Base-by-base conservation (phyloP, 1,140 invertebrate genomes). In the Microvelia longipes region DNA sequence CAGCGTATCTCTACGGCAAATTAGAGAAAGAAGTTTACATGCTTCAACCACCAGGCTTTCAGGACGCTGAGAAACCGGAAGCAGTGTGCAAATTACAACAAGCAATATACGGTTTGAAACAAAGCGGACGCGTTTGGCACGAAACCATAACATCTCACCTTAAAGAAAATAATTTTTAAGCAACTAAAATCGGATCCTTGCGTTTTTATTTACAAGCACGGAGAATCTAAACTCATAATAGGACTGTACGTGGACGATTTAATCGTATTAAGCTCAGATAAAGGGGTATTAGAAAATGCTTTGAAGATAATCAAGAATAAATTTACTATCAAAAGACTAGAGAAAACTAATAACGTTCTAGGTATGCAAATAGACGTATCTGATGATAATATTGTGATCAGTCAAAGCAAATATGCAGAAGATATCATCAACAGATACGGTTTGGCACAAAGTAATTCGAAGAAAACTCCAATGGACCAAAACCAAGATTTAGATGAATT, bases 21-120 rank as follows among this genome's bases (percentile, higher is more conserved):
- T 73, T 81, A n/a, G 73, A 80, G 28, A 80, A 82, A 74, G 73
- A 74, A 5, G 73, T 82, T 13, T 83, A 74, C 75, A 81, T 70
- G 61, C 28, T 66, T 25, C 19, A 26, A 62, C 68, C 68, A 50
- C 35, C 35, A 11, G 35, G 35, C 35, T 50, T 50, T 50, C 5
- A 50, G 35, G 35, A 50, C 5, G 35, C 5, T 50, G 19, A 50
- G 5, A n/a, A n/a, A n/a, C 5, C 5, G 5, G 19, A 50, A 5
- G 19, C 35, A 5, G 35, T 50, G 19, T 50, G 35, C 35, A 50
- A 19, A 50, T 19, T 50, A 50, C 5, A 50, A 5, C 35, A 50
- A 50, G 35, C 35, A 50, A 50, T 50, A 50, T 50, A 50, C 19
- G 35, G 35, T 50, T 19, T 50, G 5, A 50, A 50, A 19, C 35